Evolutionary conservation across 2,888 invertebrate genomes (phyloP), one percentile per base, ranked within the genome.

Genomic region (Glaucopsyche alexis): DNA sequence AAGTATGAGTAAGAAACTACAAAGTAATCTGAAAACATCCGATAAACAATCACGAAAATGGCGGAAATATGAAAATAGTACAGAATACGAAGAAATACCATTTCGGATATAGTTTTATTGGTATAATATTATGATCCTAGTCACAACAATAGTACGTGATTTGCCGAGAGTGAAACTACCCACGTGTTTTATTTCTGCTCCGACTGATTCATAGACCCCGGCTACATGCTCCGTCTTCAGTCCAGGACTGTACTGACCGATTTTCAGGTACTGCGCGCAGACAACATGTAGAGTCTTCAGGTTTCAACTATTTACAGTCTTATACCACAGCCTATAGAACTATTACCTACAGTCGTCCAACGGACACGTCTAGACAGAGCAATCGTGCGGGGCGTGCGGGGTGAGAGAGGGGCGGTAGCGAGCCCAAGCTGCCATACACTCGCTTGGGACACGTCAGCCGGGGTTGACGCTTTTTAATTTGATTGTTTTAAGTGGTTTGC

Each of bases 131-230:
- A 60, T 38, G 29, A 60, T 38, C 29, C 29, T 60, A 29, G 60
- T 60, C 60, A 60, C 29, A 60, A 60, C 60, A 60, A 60, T 60
- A 29, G 29, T 38, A 38, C 60, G 60, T 60, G 60, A 60, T 60
- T 60, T 60, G 60, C 29, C 29, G 29, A 60, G 60, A 29, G 13
- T 60, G 60, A 60, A 38, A 60, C 60, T 60, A 60, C 60, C 60
- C 60, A 60, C 60, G 29, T 29, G 60, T 60, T 60, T 60, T 60
- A 60, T 60, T 60, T 38, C 29, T 38, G 60, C 19, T 38, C 11
- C 29, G 29, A 60, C 29, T 60, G 60, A 60, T 29, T 60, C 60
- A 60, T 38, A 60, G 16, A 38, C 14, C 11, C 29, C 60, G 6
- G 13, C 2, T 38, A 60, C 0, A 38, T 2, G 29, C 11, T 60